Conservation (phyloP, 2,113 vertebrate genomes). For the Pseudopipra pipra region DNA sequence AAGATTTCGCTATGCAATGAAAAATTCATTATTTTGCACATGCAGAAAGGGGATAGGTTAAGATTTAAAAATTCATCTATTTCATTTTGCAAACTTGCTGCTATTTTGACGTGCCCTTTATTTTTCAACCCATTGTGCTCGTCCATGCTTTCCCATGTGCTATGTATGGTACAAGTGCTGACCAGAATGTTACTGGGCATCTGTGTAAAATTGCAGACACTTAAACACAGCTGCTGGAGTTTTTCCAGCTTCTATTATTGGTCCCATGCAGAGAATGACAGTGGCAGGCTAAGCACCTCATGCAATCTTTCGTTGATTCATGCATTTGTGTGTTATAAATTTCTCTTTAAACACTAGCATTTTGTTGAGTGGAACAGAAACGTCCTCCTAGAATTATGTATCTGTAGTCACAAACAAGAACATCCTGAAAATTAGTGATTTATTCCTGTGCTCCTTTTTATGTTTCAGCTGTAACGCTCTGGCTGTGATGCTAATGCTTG, state of each 20-base stretch:
- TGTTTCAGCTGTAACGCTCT: background rate
- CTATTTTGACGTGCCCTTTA: background rate
- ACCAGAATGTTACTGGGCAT: conserved; percentile 13
- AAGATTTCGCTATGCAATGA: background rate
- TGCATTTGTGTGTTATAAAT: background rate
- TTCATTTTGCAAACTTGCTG: background rate
- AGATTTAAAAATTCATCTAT: background rate
- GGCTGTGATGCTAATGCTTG: background rate
- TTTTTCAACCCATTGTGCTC: background rate
- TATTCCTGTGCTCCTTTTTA: conserved; percentile 24
- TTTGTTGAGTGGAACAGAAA: background rate
- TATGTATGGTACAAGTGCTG: background rate
- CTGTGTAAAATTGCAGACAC: background rate
- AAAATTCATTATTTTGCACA: background rate
- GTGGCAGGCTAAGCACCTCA: background rate
- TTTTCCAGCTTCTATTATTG: conserved; percentile 11
- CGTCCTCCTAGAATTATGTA: background rate
- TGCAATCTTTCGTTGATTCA: background rate
- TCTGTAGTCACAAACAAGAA: background rate
- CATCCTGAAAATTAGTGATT: background rate
- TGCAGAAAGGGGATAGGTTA: background rate
- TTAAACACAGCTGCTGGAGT: conserved; percentile 15
- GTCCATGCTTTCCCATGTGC: background rate
- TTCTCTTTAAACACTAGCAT: background rate
- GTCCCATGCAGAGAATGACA: background rate